Base-by-base conservation (phyloP, 1,140 invertebrate genomes). In the Acarapis woodi region DNA sequence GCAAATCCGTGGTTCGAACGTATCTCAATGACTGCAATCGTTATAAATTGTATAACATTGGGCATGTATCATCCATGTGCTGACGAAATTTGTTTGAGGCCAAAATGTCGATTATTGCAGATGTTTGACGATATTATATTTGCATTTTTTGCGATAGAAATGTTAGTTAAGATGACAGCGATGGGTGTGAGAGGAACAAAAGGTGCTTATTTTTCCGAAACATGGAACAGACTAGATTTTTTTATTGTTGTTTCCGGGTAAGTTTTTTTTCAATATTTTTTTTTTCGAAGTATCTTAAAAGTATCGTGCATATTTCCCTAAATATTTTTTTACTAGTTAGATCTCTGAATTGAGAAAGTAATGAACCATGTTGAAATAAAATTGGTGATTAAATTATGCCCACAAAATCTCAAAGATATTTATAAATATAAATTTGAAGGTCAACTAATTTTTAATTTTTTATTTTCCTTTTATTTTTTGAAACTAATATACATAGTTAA, bases 1-100 rank as follows among this genome's bases (percentile, higher is more conserved):
- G 87, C 80, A 32, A 93, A 88, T 72, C 80, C 82, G 87, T 97
- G 90, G 88, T 99, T 97, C 63, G 93, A 99, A 62, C 68, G 88
- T 42, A 62, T 96, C 44, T 93, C 82, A 50, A 97, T 99, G 77
- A 62, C 87, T 59, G 83, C 97, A 16, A 99, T 99, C 48, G 59
- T 99, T 36, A 62, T 97, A 45, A 99, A 99, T 63, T 99, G 93
- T 60, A 69, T 97, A 33, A 99, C 93, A 0, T 63, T 99, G 43
- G 90, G 90, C 29, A 96, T 97, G 90, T 97, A 97, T 58, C 78
- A 93, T 57, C 90, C 90, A 8, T 97, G 90, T 55, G 72, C 79
- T 42, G 83, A 94, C 52, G 66, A 73, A 44, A 46, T 53, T 18
- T 97, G 90, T 53, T 59, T 67, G 34, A 78, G 76, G 37, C 76